A percentile compares a stretch with the other conserved stretches of the same genome.
phyloP scores from a whole-genome alignment of 2,113 vertebrate species.

The Tiliqua scincoides region DNA sequence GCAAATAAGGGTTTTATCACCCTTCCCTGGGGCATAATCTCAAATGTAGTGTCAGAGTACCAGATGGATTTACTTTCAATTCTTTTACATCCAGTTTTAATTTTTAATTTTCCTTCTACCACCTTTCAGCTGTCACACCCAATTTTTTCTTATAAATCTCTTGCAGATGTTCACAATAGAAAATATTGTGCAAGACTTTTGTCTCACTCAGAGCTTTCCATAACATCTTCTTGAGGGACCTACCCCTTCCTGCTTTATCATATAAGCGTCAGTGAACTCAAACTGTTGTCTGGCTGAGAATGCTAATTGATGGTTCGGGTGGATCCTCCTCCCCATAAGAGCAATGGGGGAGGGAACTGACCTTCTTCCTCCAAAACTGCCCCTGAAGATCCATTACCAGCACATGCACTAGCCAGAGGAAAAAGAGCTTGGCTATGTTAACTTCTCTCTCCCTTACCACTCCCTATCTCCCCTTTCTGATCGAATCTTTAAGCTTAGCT shows the following conservation, averaged over 20 bases:
- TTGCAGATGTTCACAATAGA: slow-evolving; percentile 28
- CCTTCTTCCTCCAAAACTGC: no score
- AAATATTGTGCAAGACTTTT: neutral
- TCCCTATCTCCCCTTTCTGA: neutral
- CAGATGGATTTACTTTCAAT: slow-evolving; percentile 48
- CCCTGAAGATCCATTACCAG: neutral
- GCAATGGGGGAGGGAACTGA: neutral
- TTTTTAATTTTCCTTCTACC: slow-evolving; percentile 59
- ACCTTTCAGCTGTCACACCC: slow-evolving; percentile 52
- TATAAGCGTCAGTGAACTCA: neutral
- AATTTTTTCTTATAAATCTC: slow-evolving; percentile 32
- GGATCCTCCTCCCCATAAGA: neutral
- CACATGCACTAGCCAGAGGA: neutral
- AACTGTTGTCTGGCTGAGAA: neutral
- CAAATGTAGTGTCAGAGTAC: slow-evolving; percentile 50
- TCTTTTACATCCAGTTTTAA: slow-evolving; percentile 60
- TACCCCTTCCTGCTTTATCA: neutral
- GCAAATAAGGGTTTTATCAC: slow-evolving; percentile 55
- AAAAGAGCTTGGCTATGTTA: neutral
- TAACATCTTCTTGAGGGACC: neutral
- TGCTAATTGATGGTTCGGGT: neutral
- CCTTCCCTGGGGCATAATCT: slow-evolving; percentile 60
- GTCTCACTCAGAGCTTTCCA: slow-evolving; percentile 9
- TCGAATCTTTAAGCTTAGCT: no score
- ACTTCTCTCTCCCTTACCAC: neutral